Base-by-base conservation (phyloP, 2,113 vertebrate genomes). In the Cinclus cinclus region DNA sequence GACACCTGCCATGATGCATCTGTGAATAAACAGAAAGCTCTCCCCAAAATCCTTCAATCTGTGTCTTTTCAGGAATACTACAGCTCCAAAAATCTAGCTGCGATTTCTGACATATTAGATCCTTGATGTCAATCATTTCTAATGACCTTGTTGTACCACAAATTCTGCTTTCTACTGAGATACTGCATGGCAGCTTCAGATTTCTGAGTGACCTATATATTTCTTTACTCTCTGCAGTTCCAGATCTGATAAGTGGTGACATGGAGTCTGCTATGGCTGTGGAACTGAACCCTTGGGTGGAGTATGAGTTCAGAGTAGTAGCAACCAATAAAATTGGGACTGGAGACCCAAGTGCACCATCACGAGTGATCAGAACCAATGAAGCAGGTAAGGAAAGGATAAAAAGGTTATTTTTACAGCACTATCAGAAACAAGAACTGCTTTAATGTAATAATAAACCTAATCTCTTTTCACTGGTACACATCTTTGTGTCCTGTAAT, bases 261-360 rank as follows among this genome's bases (percentile, higher is more conserved):
- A 98, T 99, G 99, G 99, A 99, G 91, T 99, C 99, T 33, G 99
- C 99, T 35, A 98, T 99, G 98, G 99, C 99, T 23, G 98, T 99
- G 27, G 98, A 99, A 42, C 98, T 99, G 85, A 99, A 99, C 90
- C 99, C 99, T 27, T 99, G 99, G 99, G 99, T 99, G 87, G 99
- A 99, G 65, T 99, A 99, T 47, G 99, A 99, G 95, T 99, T 99
- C 93, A 98, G 99, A 95, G 99, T 99, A 44, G 99, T 99, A 80
- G 99, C 99, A 76, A 99, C 98, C 76, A 99, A 99, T 31, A 98
- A 97, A 24, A 99, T 99, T 22, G 99, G 99, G 10, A 99, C 99
- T 0, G 99, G 99, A 78, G 99, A 99, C 87, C 99, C 99, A 58
- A 99, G 99, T 49, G 93, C 97, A 5, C 98, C 99, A 24, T 99